Evolutionary conservation across 2,888 invertebrate species (phyloP).

Genomic region (Rhagonycha fulva): DNA sequence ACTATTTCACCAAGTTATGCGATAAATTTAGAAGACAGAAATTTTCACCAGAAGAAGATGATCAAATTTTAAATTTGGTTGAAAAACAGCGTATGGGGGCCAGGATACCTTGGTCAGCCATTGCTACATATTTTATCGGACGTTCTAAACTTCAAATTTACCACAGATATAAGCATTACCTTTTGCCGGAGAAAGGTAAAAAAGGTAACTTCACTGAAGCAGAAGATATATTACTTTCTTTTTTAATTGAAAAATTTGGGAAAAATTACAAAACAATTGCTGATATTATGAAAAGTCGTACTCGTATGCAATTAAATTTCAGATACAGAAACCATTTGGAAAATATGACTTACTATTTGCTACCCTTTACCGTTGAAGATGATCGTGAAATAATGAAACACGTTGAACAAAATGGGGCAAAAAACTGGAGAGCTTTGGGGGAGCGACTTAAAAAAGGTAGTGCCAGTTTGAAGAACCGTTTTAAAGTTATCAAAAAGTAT

Average conservation of each 20-base stretch:
- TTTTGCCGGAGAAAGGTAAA: constrained; percentile 52
- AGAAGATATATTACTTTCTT: constrained; percentile 68
- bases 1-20: constrained; percentile 61
- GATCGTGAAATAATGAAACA: constrained; percentile 63
- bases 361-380: constrained; percentile 68
- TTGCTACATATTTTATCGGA: constrained; percentile 65
- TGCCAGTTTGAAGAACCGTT: constrained; percentile 59
- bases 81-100: constrained; percentile 65
- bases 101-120: constrained; percentile 75
- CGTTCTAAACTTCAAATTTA: constrained; percentile 70
- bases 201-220: constrained; percentile 68
- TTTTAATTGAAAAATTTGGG: constrained; percentile 66
- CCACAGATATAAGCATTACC: constrained; percentile 57
- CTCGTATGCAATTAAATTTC: constrained; percentile 63
- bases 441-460: constrained; percentile 59
- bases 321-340: constrained; percentile 61
- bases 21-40: constrained; percentile 48
- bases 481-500: constrained; percentile 58
- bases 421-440: constrained; percentile 1
- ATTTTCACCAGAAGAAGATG: constrained; percentile 74
- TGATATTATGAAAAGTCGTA: constrained; percentile 65
- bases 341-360: constrained; percentile 50
- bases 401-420: constrained; percentile 48
- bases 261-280: constrained; percentile 61
- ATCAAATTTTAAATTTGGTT: constrained; percentile 64